These are phyloP conservation scores for Stylophora pistillata DNA, from an alignment of 64 coral and sea anemone genomes.

Conservation along the genomic window DNA sequence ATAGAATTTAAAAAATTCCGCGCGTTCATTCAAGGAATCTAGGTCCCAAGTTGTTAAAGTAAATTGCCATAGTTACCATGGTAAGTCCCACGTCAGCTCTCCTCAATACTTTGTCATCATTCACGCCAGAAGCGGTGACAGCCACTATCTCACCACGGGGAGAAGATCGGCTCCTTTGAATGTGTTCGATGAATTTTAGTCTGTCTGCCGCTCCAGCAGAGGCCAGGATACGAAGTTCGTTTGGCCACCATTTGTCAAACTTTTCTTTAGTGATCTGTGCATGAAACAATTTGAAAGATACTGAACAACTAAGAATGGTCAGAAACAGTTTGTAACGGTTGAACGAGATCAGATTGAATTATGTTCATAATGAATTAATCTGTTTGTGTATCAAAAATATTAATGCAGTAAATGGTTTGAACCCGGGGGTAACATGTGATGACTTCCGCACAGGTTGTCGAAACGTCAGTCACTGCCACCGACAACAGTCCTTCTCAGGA, in stretches of 20 bases:
- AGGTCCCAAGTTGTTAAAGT: too few relatives aligned
- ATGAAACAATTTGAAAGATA: background rate
- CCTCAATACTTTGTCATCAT: constrained; percentile 72
- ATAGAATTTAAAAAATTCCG: too few relatives aligned
- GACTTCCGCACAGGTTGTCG: too few relatives aligned
- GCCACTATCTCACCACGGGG: constrained; percentile 77
- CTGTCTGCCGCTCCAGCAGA: constrained; percentile 62
- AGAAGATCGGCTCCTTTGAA: constrained; percentile 26
- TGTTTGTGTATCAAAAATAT: too few relatives aligned
- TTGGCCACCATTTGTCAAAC: constrained; percentile 82
- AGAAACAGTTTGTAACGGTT: too few relatives aligned
- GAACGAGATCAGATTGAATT: background rate
- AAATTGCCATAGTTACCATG: constrained; percentile 65
- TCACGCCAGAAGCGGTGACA: constrained; percentile 81
- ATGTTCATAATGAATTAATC: too few relatives aligned
- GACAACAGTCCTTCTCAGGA: too few relatives aligned
- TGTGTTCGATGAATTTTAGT: constrained; percentile 36
- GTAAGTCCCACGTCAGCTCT: constrained; percentile 79
- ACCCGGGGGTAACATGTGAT: too few relatives aligned
- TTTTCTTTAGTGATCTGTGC: constrained; percentile 35
- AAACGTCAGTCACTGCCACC: too few relatives aligned
- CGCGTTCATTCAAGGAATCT: too few relatives aligned
- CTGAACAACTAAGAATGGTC: background rate
- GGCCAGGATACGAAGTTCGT: constrained; percentile 66
- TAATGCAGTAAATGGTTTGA: too few relatives aligned